These are phyloP conservation scores for Dolichopus griseipennis DNA, from an alignment of 2,888 invertebrate species.

Conservation along the genomic window DNA sequence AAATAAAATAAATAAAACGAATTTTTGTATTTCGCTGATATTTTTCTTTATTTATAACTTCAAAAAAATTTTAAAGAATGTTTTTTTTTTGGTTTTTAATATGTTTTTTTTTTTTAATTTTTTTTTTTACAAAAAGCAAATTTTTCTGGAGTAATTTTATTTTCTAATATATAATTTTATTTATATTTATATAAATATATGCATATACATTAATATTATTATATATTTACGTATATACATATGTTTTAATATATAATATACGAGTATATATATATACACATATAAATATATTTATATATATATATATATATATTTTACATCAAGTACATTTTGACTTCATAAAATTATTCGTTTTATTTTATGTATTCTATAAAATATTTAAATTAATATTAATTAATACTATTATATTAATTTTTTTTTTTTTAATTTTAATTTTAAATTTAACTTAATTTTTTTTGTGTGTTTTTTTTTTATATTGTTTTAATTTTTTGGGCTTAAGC, in stretches of 20 bases:
- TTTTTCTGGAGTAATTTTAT: constrained; percentile 5
- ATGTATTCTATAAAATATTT: background rate
- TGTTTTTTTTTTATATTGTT: background rate
- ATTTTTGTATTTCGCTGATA: background rate
- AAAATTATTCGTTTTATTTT: constrained; percentile 1
- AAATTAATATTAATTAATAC: too few relatives aligned
- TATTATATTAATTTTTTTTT: too few relatives aligned
- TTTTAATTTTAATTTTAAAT: too few relatives aligned
- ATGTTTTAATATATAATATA: background rate
- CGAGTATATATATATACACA: background rate
- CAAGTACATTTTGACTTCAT: constrained; percentile 6
- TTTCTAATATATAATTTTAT: background rate
- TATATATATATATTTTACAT: background rate
- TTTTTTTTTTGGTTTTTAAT: background rate
- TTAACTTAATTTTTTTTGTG: background rate
- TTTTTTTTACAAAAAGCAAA: constrained; percentile 6
- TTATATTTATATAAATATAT: too few relatives aligned
- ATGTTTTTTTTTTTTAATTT: background rate
- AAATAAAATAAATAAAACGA: too few relatives aligned
- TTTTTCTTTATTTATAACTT: constrained; percentile 4
- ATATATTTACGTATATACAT: too few relatives aligned
- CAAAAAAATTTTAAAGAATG: background rate
- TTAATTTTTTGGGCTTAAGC: background rate
- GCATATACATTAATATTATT: too few relatives aligned
- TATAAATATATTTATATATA: background rate